Conservation (phyloP, 2,797 vertebrate species). For the Poeciliopsis paucimaculata region DNA sequence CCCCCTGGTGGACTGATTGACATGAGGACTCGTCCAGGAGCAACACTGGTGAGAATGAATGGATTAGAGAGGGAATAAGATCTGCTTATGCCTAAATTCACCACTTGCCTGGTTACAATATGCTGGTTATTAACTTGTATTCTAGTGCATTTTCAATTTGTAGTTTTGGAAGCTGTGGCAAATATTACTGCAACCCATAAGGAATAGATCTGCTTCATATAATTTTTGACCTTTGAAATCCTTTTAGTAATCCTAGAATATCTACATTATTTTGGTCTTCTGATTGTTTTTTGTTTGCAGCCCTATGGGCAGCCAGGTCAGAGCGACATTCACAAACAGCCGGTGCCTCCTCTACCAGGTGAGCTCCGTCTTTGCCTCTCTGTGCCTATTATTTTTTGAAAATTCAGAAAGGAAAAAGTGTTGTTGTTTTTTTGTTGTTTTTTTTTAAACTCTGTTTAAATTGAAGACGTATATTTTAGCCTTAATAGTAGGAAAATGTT, state of each 20-base stretch:
- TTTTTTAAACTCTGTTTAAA: not conserved
- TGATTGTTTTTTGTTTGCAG: slow-evolving; percentile 62
- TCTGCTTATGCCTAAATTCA: not conserved
- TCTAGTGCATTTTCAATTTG: not conserved
- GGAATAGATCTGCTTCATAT: not conserved
- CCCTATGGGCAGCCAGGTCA: slow-evolving; percentile 84
- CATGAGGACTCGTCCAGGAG: slow-evolving; percentile 88
- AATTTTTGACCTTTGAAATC: slow-evolving; percentile 8
- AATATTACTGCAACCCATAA: not conserved
- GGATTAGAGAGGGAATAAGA: slow-evolving; percentile 14
- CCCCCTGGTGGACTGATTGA: slow-evolving; percentile 94
- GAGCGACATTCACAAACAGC: slow-evolving; percentile 85
- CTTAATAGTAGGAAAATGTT: not conserved
- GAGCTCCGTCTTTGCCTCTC: slow-evolving; percentile 21
- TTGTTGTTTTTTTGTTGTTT: not conserved
- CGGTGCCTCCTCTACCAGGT: slow-evolving; percentile 85
- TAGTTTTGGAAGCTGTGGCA: not conserved
- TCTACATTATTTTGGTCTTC: slow-evolving; percentile 28
- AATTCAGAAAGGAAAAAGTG: not conserved
- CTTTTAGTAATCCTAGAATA: slow-evolving; percentile 2
- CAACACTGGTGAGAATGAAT: slow-evolving; percentile 87
- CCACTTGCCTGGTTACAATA: not conserved
- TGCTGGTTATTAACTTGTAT: not conserved
- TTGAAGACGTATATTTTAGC: not conserved
- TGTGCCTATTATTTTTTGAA: not conserved